phyloP scores from a whole-genome alignment of 92 coral and sea anemone species.

The Hydrozoanthus gracilis region DNA sequence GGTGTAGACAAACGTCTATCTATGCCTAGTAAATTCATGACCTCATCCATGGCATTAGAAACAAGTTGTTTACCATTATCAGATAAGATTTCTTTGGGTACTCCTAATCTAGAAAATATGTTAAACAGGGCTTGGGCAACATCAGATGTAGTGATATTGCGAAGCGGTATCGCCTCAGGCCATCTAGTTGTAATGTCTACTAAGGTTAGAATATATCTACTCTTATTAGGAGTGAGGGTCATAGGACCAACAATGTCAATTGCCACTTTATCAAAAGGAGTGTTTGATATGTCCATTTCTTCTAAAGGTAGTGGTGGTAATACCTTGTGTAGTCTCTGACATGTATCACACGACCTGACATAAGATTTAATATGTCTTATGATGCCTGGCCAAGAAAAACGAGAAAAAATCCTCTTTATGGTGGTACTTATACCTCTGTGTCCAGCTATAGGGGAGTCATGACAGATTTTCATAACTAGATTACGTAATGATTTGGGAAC shows the following conservation, averaged over 20 bases:
- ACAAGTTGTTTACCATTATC: conserved; percentile 16
- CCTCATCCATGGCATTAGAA: conserved; percentile 20
- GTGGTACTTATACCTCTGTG: conserved; percentile 20
- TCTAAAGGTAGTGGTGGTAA: conserved; percentile 20
- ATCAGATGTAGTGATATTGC: conserved; percentile 19
- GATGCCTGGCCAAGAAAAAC: conserved; percentile 21
- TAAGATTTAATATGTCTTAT: conserved; percentile 16
- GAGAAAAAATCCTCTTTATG: conserved; percentile 15
- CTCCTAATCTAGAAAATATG: conserved; percentile 18
- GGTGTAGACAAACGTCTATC: conserved; percentile 20
- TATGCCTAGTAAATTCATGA: conserved; percentile 18
- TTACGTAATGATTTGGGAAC: conserved; percentile 19
- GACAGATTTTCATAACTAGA: conserved; percentile 18
- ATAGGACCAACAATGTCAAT: conserved; percentile 19
- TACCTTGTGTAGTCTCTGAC: conserved; percentile 17
- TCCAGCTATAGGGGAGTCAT: conserved; percentile 21
- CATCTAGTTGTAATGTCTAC: conserved; percentile 19
- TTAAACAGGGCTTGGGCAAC: conserved; percentile 21
- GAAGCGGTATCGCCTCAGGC: conserved; percentile 23
- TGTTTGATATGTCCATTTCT: conserved; percentile 18
- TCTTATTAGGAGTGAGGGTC: conserved; percentile 20
- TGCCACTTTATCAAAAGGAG: conserved; percentile 11
- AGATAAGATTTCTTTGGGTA: conserved; percentile 18
- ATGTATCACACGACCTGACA: conserved; percentile 20
- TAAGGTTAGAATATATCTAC: conserved; percentile 17